Percentiles rank a stretch among this genome's conserved stretches.
phyloP scores from a whole-genome alignment of 2,888 invertebrate genomes.

The Aricia artaxerxes region DNA sequence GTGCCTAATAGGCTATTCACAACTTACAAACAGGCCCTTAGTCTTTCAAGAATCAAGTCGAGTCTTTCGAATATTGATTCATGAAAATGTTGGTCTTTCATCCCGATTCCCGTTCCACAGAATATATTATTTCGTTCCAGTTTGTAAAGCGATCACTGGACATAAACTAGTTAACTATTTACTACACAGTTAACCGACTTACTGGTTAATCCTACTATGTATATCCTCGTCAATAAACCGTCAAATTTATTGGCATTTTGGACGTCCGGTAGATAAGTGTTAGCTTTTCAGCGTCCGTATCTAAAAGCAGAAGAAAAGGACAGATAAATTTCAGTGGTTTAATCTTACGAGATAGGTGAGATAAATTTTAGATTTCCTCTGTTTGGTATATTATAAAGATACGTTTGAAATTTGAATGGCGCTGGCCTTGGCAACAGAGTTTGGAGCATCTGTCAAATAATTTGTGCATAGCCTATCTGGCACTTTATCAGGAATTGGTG shows the following conservation, averaged over 20 bases:
- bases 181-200: constrained; percentile 11
- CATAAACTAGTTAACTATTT: background rate
- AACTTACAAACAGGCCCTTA: too few relatives aligned
- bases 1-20: too few relatives aligned
- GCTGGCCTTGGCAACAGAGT: too few relatives aligned
- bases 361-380: background rate
- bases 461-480: too few relatives aligned
- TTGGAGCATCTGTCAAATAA: too few relatives aligned
- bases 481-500: too few relatives aligned
- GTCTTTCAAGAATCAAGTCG: background rate
- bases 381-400: background rate
- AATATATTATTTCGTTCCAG: background rate
- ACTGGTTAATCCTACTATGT: background rate
- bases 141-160: background rate
- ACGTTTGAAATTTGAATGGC: too few relatives aligned
- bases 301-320: background rate
- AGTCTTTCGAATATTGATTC: background rate
- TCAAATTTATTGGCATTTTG: constrained; percentile 1
- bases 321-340: background rate
- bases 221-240: background rate
- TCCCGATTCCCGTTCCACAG: background rate
- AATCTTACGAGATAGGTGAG: background rate
- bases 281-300: background rate
- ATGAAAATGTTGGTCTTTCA: background rate
- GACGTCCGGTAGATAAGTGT: constrained; percentile 15